A percentile compares a stretch with the other conserved stretches of the same genome.
Conservation (phyloP, 2,797 vertebrate species). For the Brachyalestes nurse region DNA sequence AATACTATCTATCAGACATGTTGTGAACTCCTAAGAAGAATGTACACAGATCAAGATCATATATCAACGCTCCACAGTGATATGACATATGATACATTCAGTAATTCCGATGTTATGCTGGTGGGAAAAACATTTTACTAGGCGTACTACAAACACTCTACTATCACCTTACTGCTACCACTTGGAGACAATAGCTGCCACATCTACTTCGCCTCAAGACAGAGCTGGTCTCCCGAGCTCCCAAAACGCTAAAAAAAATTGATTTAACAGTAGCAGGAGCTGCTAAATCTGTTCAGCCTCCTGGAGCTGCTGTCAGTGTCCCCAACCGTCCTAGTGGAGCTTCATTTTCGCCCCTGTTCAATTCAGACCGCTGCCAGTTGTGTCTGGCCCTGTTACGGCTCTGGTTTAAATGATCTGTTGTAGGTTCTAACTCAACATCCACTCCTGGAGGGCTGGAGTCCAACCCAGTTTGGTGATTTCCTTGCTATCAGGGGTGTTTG, state of each 20-base stretch:
- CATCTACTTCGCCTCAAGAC: no score
- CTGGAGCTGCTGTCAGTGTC: neutral
- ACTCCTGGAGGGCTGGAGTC: no score
- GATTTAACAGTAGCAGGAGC: neutral
- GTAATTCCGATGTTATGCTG: no score
- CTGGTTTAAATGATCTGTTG: neutral
- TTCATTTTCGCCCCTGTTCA: neutral
- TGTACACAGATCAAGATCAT: neutral
- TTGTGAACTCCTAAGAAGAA: no score
- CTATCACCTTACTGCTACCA: neutral
- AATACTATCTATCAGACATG: neutral
- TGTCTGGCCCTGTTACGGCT: neutral
- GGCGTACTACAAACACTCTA: no score
- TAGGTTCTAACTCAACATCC: neutral
- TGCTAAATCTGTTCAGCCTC: neutral
- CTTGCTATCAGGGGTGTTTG: neutral
- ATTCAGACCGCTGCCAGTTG: neutral
- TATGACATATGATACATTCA: neutral
- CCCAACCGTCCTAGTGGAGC: neutral
- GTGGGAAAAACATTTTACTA: no score
- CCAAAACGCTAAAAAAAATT: no score
- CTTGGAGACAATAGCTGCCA: neutral
- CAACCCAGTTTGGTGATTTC: no score
- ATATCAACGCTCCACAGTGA: neutral
- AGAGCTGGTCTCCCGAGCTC: no score